Conservation (phyloP, 2,888 invertebrate genomes). For the Acleris laterana region DNA sequence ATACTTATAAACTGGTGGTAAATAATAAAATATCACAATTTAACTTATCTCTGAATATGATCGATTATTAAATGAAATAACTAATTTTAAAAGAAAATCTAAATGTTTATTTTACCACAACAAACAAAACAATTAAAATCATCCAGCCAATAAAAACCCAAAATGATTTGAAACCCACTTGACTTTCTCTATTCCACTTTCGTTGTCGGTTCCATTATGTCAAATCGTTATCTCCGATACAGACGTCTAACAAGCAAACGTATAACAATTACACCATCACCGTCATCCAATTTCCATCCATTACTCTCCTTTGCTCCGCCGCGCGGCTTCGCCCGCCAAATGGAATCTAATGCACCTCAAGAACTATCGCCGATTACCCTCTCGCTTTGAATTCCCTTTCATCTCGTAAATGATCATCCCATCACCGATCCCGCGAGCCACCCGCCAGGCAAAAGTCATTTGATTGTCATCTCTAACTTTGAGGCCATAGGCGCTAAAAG, state of each 20-base stretch:
- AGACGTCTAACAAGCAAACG: background rate
- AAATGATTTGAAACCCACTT: too few relatives aligned
- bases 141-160: too few relatives aligned
- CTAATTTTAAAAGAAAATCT: too few relatives aligned
- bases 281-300: conserved; percentile 27
- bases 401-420: conserved; percentile 61
- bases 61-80: too few relatives aligned
- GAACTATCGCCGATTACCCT: conserved; percentile 75
- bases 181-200: too few relatives aligned
- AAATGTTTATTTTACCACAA: too few relatives aligned
- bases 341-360: conserved; percentile 71
- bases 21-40: too few relatives aligned
- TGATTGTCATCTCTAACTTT: conserved; percentile 43
- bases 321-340: conserved; percentile 49
- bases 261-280: conserved; percentile 4
- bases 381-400: conserved; percentile 76
- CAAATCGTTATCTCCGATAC: background rate
- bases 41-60: too few relatives aligned
- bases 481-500: conserved; percentile 26
- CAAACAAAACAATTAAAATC: too few relatives aligned
- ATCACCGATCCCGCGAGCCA: conserved; percentile 58
- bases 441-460: conserved; percentile 41
- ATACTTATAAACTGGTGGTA: too few relatives aligned
- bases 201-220: too few relatives aligned
- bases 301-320: conserved; percentile 42